phyloP scores from a whole-genome alignment of 2,888 invertebrate species.

The Octonoba sinensis region DNA sequence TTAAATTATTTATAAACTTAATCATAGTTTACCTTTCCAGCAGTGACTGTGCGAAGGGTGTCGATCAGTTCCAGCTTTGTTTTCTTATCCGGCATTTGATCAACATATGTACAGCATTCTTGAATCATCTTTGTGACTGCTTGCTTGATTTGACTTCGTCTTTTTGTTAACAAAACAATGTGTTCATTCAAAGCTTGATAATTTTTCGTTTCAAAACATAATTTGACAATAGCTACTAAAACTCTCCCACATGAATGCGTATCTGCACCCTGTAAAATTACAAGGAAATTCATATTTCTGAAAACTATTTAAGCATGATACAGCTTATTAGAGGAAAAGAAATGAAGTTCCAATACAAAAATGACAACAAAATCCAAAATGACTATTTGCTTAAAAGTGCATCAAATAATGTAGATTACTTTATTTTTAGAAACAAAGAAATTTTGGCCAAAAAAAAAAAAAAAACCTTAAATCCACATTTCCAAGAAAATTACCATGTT shows the following conservation, averaged over 20 bases:
- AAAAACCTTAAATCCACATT: too few species aligned
- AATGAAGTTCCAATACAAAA: too few species aligned
- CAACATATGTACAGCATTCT: slow-evolving; percentile 92
- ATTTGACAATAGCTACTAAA: slow-evolving; percentile 90
- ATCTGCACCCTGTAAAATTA: slow-evolving; percentile 83
- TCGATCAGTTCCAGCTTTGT: slow-evolving; percentile 94
- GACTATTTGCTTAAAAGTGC: too few species aligned
- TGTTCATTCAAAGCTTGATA: slow-evolving; percentile 95
- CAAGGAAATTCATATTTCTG: background rate
- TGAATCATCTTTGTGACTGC: slow-evolving; percentile 92
- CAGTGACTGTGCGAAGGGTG: slow-evolving; percentile 92
- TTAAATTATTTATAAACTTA: too few species aligned
- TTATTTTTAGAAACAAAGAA: too few species aligned
- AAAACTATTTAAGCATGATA: too few species aligned
- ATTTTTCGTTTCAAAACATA: slow-evolving; percentile 81
- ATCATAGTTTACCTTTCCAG: slow-evolving; percentile 82
- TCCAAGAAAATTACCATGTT: too few species aligned
- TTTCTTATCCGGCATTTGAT: slow-evolving; percentile 90
- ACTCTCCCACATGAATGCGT: slow-evolving; percentile 94
- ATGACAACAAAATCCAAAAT: too few species aligned
- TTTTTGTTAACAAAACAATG: slow-evolving; percentile 88
- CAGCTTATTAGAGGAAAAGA: too few species aligned
- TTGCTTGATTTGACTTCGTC: slow-evolving; percentile 95
- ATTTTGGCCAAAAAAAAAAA: too few species aligned
- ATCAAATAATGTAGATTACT: too few species aligned